Percentiles rank a stretch among this genome's conserved stretches.
Conservation (phyloP, 2,888 invertebrate species). For the Campopleginae sp. region DNA sequence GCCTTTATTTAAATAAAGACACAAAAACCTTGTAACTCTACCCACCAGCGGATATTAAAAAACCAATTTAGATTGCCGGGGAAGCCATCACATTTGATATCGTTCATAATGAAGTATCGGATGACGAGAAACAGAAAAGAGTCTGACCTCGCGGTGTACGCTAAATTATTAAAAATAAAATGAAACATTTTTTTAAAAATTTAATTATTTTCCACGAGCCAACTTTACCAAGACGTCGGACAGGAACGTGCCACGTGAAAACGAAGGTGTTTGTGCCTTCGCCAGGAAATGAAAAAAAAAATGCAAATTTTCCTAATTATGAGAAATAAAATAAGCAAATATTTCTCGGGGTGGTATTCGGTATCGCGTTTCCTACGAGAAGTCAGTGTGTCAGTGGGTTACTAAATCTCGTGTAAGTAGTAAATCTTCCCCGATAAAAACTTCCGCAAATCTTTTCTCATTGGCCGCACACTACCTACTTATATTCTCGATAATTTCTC, state of each 20-base stretch:
- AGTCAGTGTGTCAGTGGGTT: constrained; percentile 67
- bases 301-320: constrained; percentile 3
- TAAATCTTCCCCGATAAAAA: constrained; percentile 49
- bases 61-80: not conserved
- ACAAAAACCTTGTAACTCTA: constrained; percentile 12
- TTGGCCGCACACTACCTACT: constrained; percentile 52
- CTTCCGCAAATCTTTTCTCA: constrained; percentile 35
- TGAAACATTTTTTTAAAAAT: too few relatives aligned
- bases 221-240: not conserved
- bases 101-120: not conserved
- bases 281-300: not conserved
- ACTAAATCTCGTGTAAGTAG: constrained; percentile 62
- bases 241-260: not conserved
- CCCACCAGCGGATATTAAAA: not conserved
- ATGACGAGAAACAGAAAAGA: constrained; percentile 10
- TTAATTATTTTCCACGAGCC: not conserved
- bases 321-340: not conserved
- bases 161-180: not conserved
- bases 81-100: not conserved
- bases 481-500: constrained; percentile 56
- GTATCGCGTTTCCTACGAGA: not conserved
- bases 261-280: not conserved
- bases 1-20: not conserved
- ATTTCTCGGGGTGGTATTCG: not conserved
- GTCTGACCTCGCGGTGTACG: not conserved